Evolutionary conservation across 35 echinoderm and acorn worm genomes (phyloP).

Genomic region (Apostichopus parvimensis): DNA sequence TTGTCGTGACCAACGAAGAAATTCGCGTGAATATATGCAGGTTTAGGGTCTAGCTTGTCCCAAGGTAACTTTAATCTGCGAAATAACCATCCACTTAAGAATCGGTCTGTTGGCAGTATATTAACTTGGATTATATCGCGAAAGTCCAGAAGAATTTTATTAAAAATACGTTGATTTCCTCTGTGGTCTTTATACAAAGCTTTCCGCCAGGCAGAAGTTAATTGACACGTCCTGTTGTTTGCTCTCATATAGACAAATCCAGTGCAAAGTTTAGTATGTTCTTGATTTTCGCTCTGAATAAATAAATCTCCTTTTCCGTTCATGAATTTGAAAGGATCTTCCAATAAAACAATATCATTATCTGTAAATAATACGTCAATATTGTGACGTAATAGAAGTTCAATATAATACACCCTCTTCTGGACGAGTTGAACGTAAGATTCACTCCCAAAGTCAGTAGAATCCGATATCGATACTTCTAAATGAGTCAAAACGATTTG

Average conservation of each 20-base stretch:
- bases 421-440: not conserved
- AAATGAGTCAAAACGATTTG: not conserved
- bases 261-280: not conserved
- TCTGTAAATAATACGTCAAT: not conserved
- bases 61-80: not conserved
- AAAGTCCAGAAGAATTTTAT: not conserved
- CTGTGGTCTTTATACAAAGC: too few species aligned
- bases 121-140: not conserved
- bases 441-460: not conserved
- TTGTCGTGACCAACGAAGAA: not conserved
- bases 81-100: not conserved
- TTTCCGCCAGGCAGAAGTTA: too few species aligned
- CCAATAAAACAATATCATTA: not conserved
- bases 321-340: not conserved
- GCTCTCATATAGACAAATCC: too few species aligned
- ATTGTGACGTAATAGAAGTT: not conserved
- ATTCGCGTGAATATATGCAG: not conserved
- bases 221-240: too few species aligned
- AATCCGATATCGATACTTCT: not conserved
- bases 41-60: not conserved
- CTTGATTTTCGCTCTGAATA: not conserved
- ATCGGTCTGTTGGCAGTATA: not conserved
- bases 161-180: not conserved
- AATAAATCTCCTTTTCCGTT: not conserved
- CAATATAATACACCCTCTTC: not conserved